Base-by-base conservation (phyloP, 2,113 vertebrate genomes). In the Irena cyanogastra region DNA sequence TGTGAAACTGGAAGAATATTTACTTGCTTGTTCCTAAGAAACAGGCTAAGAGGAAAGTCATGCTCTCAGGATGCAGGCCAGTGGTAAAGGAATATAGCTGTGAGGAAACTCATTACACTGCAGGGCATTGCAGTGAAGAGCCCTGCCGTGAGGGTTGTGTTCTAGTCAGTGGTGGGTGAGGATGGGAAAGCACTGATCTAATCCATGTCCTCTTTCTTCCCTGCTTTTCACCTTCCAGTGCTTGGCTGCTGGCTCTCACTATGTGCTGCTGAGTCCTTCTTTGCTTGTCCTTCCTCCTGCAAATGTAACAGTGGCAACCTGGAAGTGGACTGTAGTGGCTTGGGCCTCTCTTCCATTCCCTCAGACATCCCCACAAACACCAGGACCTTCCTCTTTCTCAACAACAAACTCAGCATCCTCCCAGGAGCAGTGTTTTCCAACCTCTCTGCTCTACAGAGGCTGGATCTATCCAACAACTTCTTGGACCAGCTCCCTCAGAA, bases 391-490 rank as follows among this genome's bases (percentile, higher is more conserved):
- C 97, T 99, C 95, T 98, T 99, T 86, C 97, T 98, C 97, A 99
- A 99, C 98, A 99, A 99, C 97, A 99, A 98, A 94, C 98, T 99
- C 37, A 98, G 98, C 68, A 97, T 93, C 33, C 98, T 99, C 94
- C 98, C 98, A 2, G 97, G 97, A 83, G 96, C 98, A 44, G 98
- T 98, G 56, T 99, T 99, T n/a, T 95, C 98, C 96, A 99, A 99
- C 96, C 98, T 99, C 90, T 99, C 98, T 76, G 98, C 98, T 44
- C 97, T 99, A 41, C 99, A 99, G 98, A 98, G 98, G 79, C 95
- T 99, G 97, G 99, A 99, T 92, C 98, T 99, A 80, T 99, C 99
- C 79, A 99, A 99, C 97, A 99, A 99, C 97, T 99, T 99, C 97
- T 97, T 99, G 95, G 99, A 99, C 96, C 98, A 99, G 97, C 98